phyloP scores from a whole-genome alignment of 1,140 invertebrate species.

The Pseudomyrmex dendroicus region DNA sequence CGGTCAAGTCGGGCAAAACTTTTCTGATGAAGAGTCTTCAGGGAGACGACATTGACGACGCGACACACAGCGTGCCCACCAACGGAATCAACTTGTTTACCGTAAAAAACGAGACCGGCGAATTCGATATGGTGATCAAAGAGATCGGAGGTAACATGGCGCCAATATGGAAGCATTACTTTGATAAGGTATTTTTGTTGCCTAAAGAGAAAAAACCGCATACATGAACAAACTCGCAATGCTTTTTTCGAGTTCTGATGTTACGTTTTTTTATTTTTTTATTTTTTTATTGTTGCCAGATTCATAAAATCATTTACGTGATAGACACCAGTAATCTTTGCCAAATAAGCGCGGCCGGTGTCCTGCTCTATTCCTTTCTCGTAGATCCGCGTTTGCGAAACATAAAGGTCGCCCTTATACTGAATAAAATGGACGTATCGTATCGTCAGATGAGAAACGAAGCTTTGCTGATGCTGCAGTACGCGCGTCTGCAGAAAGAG shows the following conservation, averaged over 20 bases:
- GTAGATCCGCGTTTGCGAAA: conserved; percentile 88
- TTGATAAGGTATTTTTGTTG: conserved; percentile 84
- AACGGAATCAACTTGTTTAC: conserved; percentile 91
- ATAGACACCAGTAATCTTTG: conserved; percentile 92
- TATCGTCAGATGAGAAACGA: conserved; percentile 94
- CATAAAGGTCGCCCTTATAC: conserved; percentile 89
- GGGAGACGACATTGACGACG: conserved; percentile 89
- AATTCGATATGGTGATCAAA: conserved; percentile 83
- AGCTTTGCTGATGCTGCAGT: conserved; percentile 91
- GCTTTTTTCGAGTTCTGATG: neutral
- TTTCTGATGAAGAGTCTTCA: conserved; percentile 91
- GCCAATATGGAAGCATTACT: conserved; percentile 91
- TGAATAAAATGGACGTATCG: conserved; percentile 93
- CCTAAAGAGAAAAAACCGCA: conserved; percentile 11
- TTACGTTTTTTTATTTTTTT: no score
- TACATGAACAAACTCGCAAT: neutral
- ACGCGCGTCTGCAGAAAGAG: conserved; percentile 88
- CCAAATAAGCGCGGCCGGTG: conserved; percentile 92
- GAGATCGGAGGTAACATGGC: conserved; percentile 93
- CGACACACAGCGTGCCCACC: conserved; percentile 90
- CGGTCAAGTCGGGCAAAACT: conserved; percentile 92
- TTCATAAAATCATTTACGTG: conserved; percentile 90
- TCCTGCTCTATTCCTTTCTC: conserved; percentile 90
- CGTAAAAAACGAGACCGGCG: conserved; percentile 85
- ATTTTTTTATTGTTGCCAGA: conserved; percentile 62